These are phyloP conservation scores for Acleris cristana DNA, from an alignment of 2,888 invertebrate genomes.

Conservation along the genomic window DNA sequence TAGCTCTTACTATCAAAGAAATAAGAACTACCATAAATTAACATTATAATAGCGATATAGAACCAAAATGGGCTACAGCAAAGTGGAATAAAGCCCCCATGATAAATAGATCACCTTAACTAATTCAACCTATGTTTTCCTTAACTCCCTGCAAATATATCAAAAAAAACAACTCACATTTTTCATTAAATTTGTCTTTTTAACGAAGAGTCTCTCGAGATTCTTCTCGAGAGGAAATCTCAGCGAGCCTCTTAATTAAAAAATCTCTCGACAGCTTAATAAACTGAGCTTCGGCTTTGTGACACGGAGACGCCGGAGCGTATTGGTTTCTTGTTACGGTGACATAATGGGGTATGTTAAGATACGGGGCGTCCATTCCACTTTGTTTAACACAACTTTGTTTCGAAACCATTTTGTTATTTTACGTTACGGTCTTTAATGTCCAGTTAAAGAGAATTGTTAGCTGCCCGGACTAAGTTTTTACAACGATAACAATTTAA, in stretches of 20 bases:
- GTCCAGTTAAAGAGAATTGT: too few relatives aligned
- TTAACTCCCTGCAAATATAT: background rate
- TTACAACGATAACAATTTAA: too few relatives aligned
- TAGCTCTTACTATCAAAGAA: too few relatives aligned
- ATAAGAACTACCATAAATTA: too few relatives aligned
- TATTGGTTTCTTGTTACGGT: background rate
- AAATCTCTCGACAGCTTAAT: conserved; percentile 18
- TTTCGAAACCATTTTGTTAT: background rate
- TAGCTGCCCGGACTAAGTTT: too few relatives aligned
- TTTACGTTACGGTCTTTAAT: too few relatives aligned
- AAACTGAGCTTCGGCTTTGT: conserved; percentile 5
- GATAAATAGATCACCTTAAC: background rate
- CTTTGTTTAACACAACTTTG: too few relatives aligned
- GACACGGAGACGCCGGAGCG: background rate
- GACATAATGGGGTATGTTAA: background rate
- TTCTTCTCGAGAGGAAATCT: conserved; percentile 4
- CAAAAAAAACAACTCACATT: conserved; percentile 6
- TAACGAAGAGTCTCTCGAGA: conserved; percentile 25
- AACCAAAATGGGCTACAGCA: too few relatives aligned
- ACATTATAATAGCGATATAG: too few relatives aligned
- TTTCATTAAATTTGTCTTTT: conserved; percentile 28
- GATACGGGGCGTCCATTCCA: too few relatives aligned
- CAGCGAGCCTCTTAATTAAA: conserved; percentile 31
- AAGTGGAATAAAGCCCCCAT: too few relatives aligned
- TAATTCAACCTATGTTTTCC: background rate